A percentile compares a stretch with the other conserved stretches of the same genome.
These are phyloP conservation scores for Agelaius tricolor DNA, from an alignment of 2,113 vertebrate species.

Conservation along the genomic window DNA sequence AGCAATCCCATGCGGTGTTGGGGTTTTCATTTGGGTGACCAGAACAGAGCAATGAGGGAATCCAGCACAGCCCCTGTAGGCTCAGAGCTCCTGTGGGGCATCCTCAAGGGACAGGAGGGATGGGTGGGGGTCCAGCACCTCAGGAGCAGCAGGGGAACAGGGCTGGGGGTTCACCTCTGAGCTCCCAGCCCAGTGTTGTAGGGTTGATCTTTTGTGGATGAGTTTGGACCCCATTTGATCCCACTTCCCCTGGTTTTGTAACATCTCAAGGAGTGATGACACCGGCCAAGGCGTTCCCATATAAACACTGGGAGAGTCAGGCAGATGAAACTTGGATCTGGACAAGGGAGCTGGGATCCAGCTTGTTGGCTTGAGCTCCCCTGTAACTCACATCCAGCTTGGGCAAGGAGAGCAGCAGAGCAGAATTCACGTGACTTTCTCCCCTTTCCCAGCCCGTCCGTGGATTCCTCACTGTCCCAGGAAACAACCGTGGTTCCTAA, in stretches of 20 bases:
- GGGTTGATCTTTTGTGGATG: background rate
- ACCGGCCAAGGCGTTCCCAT: background rate
- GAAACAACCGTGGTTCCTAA: background rate
- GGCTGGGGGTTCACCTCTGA: background rate
- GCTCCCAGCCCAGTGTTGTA: rapidly evolving
- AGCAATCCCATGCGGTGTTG: background rate
- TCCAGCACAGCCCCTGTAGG: background rate
- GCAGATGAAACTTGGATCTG: constrained; percentile 46
- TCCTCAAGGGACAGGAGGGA: background rate
- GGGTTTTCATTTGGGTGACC: background rate
- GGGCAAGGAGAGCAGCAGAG: background rate
- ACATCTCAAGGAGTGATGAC: background rate
- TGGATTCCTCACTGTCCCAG: background rate
- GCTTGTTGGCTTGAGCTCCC: background rate
- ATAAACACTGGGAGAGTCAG: constrained; percentile 18
- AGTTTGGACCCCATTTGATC: background rate
- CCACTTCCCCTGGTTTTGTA: background rate
- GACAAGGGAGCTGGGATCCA: constrained; percentile 14
- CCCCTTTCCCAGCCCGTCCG: background rate
- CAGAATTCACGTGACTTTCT: background rate
- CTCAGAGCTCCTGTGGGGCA: background rate
- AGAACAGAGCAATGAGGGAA: background rate
- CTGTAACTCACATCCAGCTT: background rate
- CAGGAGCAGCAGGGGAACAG: background rate
- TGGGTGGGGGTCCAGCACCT: background rate